Percentiles rank a stretch among this genome's conserved stretches.
Evolutionary conservation across 1,140 invertebrate genomes (phyloP).

Genomic region (Colletes latitarsis): DNA sequence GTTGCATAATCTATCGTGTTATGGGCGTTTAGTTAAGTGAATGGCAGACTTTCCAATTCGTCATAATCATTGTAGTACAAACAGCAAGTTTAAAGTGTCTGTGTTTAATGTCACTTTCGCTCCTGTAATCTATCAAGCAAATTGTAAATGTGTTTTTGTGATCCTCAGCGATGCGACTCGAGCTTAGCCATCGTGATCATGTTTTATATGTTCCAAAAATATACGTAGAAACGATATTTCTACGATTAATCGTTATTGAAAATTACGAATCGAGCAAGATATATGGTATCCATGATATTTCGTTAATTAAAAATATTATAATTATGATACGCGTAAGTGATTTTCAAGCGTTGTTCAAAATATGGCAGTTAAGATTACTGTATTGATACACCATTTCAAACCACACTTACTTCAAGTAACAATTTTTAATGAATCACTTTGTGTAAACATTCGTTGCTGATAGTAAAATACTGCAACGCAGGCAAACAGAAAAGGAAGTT

Average conservation of each 20-base stretch:
- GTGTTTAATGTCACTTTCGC: slow-evolving; percentile 55
- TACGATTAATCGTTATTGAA: slow-evolving; percentile 20
- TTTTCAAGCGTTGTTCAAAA: slow-evolving; percentile 4
- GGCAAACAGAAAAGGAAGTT: too few species aligned
- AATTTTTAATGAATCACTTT: background rate
- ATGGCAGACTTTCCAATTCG: slow-evolving; percentile 33
- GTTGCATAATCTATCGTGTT: background rate
- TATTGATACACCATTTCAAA: background rate
- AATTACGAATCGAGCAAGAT: slow-evolving; percentile 17
- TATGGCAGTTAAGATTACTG: background rate
- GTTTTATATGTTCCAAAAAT: slow-evolving; percentile 18
- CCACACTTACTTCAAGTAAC: background rate
- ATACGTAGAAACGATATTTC: background rate
- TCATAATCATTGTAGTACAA: slow-evolving; percentile 63
- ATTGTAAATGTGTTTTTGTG: slow-evolving; percentile 30
- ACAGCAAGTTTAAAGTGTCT: slow-evolving; percentile 62
- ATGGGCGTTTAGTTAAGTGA: slow-evolving; percentile 29
- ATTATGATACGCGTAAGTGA: slow-evolving; percentile 5
- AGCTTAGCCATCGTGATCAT: slow-evolving; percentile 19
- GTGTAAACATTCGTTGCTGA: background rate
- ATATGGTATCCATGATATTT: slow-evolving; percentile 32
- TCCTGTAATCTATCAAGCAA: slow-evolving; percentile 12
- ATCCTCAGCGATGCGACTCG: slow-evolving; percentile 12
- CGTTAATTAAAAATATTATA: slow-evolving; percentile 33
- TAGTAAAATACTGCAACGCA: background rate